These are phyloP conservation scores for Temnopleurus reevesii DNA, from an alignment of 53 echinoderm and acorn worm species.

Conservation along the genomic window DNA sequence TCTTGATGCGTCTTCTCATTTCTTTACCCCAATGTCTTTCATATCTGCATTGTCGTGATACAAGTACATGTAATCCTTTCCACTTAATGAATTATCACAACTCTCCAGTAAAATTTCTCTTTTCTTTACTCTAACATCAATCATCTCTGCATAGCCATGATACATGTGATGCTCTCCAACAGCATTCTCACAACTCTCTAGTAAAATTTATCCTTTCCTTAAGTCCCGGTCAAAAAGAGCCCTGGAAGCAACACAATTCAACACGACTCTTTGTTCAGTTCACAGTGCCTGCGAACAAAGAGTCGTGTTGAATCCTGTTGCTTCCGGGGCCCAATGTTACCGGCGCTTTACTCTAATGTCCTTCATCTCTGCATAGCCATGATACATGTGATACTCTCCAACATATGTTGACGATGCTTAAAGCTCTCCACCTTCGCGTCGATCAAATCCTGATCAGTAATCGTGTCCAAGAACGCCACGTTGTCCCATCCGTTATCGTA, in stretches of 20 bases:
- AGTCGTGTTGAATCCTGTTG: background rate
- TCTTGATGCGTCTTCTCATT: background rate
- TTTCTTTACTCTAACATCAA: no score
- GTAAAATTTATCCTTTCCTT: background rate
- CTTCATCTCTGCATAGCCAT: constrained; percentile 28
- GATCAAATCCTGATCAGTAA: constrained; percentile 75
- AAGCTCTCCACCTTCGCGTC: constrained; percentile 60
- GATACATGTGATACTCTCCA: constrained; percentile 74
- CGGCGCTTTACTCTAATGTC: background rate
- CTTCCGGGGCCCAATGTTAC: background rate
- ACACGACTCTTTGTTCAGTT: background rate
- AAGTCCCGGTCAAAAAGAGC: background rate
- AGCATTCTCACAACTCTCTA: no score
- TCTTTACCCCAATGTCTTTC: background rate
- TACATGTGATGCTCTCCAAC: no score
- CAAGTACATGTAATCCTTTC: no score
- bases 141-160: no score
- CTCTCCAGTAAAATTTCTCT: no score
- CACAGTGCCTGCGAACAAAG: no score
- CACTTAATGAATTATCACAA: no score
- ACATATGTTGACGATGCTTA: constrained; percentile 75
- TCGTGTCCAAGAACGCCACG: constrained; percentile 71
- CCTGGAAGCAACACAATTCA: background rate
- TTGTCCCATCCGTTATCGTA: constrained; percentile 94
- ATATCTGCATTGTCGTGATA: no score